phyloP scores from a whole-genome alignment of 2,113 vertebrate genomes.

The Dolichotis patagonum region DNA sequence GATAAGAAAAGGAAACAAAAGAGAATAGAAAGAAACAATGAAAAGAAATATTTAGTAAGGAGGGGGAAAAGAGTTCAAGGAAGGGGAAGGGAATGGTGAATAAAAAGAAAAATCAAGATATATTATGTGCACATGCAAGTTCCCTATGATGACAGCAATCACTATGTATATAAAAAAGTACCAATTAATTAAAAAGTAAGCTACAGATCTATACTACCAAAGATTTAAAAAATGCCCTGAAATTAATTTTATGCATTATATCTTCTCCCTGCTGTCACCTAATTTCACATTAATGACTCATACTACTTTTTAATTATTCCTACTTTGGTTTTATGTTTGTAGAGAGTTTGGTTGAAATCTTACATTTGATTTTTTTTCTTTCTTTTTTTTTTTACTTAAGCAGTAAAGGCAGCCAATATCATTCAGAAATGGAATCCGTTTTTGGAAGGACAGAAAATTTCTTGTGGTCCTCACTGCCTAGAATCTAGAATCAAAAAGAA shows the following conservation, averaged over 20 bases:
- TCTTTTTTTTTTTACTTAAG: slow-evolving; percentile 14
- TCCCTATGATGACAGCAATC: background rate
- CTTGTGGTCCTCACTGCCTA: background rate
- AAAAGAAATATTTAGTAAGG: background rate
- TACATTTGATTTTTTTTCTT: background rate
- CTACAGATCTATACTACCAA: background rate
- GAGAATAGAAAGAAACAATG: background rate
- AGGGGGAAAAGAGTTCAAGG: background rate
- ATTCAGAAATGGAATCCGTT: background rate
- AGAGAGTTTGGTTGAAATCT: background rate
- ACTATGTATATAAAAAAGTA: background rate
- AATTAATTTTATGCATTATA: background rate
- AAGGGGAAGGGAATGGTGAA: background rate
- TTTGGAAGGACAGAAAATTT: slow-evolving; percentile 8
- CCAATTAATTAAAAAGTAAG: background rate
- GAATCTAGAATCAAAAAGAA: background rate
- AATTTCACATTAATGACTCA: background rate
- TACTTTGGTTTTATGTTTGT: background rate
- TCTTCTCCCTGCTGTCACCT: accelerated
- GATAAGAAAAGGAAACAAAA: background rate
- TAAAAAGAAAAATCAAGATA: background rate
- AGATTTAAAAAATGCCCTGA: background rate
- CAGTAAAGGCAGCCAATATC: background rate
- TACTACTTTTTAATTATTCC: background rate
- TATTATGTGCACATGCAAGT: background rate